These are phyloP conservation scores for Stenoptilia bipunctidactyla DNA, from an alignment of 2,888 invertebrate genomes.

Conservation along the genomic window DNA sequence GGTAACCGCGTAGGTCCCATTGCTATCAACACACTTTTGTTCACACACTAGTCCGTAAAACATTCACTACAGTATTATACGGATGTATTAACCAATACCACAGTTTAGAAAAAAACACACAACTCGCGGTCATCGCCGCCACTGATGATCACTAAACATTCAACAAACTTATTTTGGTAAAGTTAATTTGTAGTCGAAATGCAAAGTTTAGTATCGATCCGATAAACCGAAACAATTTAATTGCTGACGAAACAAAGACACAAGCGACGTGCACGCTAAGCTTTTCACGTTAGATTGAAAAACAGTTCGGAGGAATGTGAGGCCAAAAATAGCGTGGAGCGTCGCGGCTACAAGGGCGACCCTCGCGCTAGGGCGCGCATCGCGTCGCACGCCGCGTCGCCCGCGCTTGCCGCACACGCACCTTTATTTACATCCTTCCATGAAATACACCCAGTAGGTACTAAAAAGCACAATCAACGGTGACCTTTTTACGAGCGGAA, in stretches of 20 bases:
- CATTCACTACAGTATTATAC: conserved; percentile 6
- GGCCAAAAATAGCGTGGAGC: conserved; percentile 67
- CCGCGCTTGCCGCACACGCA: conserved; percentile 33
- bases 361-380: conserved; percentile 38
- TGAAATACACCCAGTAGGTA: conserved; percentile 36
- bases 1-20: conserved; percentile 61
- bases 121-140: conserved; percentile 17
- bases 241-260: conserved; percentile 50
- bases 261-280: conserved; percentile 57
- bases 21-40: conserved; percentile 13
- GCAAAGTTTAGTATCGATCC: conserved; percentile 18
- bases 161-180: conserved; percentile 11
- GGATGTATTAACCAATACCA: conserved; percentile 5
- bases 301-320: conserved; percentile 66
- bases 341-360: conserved; percentile 63
- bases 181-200: conserved; percentile 20
- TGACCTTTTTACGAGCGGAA: conserved; percentile 41
- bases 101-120: background rate
- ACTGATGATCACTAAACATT: conserved; percentile 18
- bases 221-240: conserved; percentile 21
- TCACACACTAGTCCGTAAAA: background rate
- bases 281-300: conserved; percentile 68
- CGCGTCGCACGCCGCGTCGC: too few species aligned
- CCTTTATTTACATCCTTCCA: conserved; percentile 59
- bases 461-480: background rate